phyloP scores from a whole-genome alignment of 2,888 invertebrate species.

The Hymenopus coronatus region DNA sequence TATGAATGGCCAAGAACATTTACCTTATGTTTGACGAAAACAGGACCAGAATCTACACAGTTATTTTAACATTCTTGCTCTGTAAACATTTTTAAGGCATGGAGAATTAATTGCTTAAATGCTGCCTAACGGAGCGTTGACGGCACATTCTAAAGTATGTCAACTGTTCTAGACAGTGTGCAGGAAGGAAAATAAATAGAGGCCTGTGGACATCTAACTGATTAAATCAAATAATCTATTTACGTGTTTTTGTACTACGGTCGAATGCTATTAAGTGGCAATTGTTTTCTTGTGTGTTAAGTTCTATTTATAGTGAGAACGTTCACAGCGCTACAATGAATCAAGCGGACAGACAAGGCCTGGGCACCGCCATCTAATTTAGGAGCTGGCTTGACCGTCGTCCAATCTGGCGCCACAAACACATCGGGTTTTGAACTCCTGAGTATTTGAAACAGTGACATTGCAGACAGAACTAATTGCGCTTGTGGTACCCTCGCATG shows the following conservation, averaged over 20 bases:
- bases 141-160: no score
- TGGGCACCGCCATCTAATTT: background rate
- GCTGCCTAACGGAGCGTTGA: no score
- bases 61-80: no score
- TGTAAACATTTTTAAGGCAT: no score
- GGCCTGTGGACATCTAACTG: background rate
- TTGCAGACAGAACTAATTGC: no score
- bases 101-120: no score
- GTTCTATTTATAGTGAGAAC: background rate
- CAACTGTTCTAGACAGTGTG: background rate
- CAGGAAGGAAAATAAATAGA: background rate
- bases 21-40: no score
- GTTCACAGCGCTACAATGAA: background rate
- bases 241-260: background rate
- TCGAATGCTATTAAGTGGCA: background rate
- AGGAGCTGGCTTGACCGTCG: background rate
- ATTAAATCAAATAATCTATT: background rate
- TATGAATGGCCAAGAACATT: no score
- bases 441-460: background rate
- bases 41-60: no score
- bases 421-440: background rate
- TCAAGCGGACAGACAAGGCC: background rate
- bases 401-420: background rate
- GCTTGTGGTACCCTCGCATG: no score
- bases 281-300: background rate